These are phyloP conservation scores for Diarsia mendica DNA, from an alignment of 2,888 invertebrate genomes.

Conservation along the genomic window DNA sequence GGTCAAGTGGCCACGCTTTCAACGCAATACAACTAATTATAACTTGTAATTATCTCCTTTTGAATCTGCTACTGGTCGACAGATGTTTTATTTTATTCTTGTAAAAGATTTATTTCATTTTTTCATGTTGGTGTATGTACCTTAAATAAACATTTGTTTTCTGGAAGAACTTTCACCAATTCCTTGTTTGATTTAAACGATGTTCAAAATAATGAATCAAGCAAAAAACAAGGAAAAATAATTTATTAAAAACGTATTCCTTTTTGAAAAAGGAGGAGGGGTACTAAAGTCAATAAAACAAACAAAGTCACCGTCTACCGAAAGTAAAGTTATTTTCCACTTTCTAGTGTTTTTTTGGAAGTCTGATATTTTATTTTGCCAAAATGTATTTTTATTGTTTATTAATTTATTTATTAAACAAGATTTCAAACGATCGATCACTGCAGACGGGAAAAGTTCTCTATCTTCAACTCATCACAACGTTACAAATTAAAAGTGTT, in stretches of 20 bases:
- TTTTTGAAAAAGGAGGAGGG: too few relatives aligned
- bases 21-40: slow-evolving; percentile 75
- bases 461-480: too few relatives aligned
- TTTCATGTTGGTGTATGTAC: background rate
- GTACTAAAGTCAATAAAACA: too few relatives aligned
- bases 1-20: slow-evolving; percentile 83
- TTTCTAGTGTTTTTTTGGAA: too few relatives aligned
- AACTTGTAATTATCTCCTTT: slow-evolving; percentile 77
- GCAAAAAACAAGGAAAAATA: background rate
- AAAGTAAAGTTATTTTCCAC: too few relatives aligned
- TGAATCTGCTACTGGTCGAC: slow-evolving; percentile 70
- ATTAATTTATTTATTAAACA: too few relatives aligned
- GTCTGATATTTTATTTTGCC: too few relatives aligned
- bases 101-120: background rate
- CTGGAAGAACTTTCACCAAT: background rate
- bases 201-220: background rate
- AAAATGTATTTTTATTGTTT: too few relatives aligned
- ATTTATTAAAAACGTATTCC: background rate
- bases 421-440: too few relatives aligned
- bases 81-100: slow-evolving; percentile 70
- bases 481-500: too few relatives aligned
- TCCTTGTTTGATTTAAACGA: background rate
- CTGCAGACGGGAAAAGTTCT: too few relatives aligned
- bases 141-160: background rate
- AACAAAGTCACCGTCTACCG: too few relatives aligned